phyloP scores from a whole-genome alignment of 2,797 vertebrate species.

The Myotis myotis region DNA sequence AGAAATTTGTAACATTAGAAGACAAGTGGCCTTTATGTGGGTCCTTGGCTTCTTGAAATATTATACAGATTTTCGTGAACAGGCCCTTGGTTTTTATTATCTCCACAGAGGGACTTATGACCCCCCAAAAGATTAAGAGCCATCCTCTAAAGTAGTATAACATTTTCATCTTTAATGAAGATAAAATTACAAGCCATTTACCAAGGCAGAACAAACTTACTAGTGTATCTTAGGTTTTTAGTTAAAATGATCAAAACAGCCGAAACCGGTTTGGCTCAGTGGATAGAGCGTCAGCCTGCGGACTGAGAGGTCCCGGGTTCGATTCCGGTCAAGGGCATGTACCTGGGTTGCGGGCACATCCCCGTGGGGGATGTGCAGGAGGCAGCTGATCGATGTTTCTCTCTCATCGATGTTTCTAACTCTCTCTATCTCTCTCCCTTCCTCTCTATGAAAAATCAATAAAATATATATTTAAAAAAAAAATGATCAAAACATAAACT shows the following conservation, averaged over 20 bases:
- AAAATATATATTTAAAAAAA: too few relatives aligned
- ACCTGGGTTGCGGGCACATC: too few relatives aligned
- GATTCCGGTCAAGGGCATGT: too few relatives aligned
- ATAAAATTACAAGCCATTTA: background rate
- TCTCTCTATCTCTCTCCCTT: too few relatives aligned
- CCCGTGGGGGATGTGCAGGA: too few relatives aligned
- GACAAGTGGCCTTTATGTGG: background rate
- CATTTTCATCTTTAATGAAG: conserved; percentile 26
- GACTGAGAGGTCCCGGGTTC: too few relatives aligned
- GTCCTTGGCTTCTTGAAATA: background rate
- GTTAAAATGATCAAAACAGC: background rate
- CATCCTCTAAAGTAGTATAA: background rate
- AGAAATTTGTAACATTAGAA: conserved; percentile 16
- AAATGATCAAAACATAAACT: background rate
- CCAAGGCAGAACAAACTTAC: background rate
- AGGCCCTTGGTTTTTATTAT: background rate
- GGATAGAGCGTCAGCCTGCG: too few relatives aligned
- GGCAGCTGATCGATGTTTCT: too few relatives aligned
- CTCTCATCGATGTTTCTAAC: too few relatives aligned
- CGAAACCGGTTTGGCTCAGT: too few relatives aligned
- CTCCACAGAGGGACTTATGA: background rate
- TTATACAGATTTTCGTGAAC: background rate
- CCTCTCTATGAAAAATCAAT: too few relatives aligned
- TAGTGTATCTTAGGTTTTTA: background rate
- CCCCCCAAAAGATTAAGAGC: background rate